Evolutionary conservation across 2,888 invertebrate species (phyloP).

Genomic region (Augiades crinisus): DNA sequence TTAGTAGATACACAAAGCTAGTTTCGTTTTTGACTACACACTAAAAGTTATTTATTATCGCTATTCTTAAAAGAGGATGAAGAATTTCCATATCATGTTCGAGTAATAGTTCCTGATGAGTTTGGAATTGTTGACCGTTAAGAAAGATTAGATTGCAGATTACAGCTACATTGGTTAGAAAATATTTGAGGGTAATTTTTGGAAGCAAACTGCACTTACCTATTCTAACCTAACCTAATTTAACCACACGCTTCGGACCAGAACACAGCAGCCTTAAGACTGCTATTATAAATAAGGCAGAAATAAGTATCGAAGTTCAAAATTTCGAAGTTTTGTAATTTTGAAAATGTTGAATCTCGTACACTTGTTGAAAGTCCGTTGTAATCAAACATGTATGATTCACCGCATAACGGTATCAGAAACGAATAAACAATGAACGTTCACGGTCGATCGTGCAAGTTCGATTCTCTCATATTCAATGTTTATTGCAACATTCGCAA

Average conservation of each 20-base stretch:
- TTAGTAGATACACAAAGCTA: constrained; percentile 39
- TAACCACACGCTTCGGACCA: too few relatives aligned
- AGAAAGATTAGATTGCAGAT: neutral
- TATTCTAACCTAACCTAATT: too few relatives aligned
- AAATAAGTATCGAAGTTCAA: neutral
- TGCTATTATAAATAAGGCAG: too few relatives aligned
- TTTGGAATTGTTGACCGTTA: neutral
- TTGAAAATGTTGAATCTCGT: constrained; percentile 1
- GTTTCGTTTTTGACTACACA: constrained; percentile 32
- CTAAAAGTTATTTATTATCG: constrained; percentile 35
- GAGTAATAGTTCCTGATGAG: constrained; percentile 3
- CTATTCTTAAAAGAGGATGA: constrained; percentile 16
- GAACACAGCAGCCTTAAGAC: too few relatives aligned
- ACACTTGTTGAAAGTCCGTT: constrained; percentile 1
- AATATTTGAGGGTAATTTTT: too few relatives aligned
- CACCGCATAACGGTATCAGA: constrained; percentile 31
- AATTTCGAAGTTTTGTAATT: too few relatives aligned
- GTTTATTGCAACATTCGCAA: constrained; percentile 49
- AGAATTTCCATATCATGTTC: constrained; percentile 20
- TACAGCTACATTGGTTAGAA: too few relatives aligned
- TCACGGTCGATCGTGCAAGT: constrained; percentile 28
- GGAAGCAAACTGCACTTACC: too few relatives aligned
- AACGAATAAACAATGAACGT: constrained; percentile 30
- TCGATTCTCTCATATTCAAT: constrained; percentile 25
- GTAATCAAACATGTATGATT: constrained; percentile 17